Conservation (phyloP, 2,797 vertebrate genomes). For the Ctenosaura bakeri region DNA sequence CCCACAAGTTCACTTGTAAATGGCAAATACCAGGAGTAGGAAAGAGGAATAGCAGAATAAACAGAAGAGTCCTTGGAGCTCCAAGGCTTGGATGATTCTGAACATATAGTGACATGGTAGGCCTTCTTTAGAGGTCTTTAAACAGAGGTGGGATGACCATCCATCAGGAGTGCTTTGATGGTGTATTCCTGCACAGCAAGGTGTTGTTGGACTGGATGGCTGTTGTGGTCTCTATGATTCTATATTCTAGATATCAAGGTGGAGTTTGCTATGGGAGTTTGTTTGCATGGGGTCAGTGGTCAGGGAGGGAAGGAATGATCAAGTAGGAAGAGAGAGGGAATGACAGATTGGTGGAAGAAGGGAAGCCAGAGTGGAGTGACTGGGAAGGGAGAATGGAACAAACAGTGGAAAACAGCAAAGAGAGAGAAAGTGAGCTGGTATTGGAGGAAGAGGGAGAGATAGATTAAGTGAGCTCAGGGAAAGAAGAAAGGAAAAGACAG, state of each 20-base stretch:
- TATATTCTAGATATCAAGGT: no score
- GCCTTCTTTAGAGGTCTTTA: no score
- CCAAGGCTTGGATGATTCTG: neutral
- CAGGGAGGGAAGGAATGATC: neutral
- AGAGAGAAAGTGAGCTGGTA: no score
- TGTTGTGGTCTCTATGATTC: no score
- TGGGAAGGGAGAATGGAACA: no score
- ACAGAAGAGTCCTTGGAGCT: neutral
- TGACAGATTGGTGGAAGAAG: neutral
- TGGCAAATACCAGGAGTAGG: neutral
- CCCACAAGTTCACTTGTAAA: neutral
- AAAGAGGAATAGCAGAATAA: neutral
- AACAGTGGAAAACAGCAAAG: no score
- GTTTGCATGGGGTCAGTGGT: neutral
- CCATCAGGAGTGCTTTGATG: no score
- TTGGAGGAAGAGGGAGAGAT: neutral
- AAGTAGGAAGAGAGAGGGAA: neutral
- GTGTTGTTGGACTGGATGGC: no score
- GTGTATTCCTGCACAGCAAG: no score
- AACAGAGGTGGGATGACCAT: no score
- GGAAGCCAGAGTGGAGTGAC: no score
- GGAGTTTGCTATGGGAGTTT: neutral
- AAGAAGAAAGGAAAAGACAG: neutral
- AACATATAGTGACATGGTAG: neutral
- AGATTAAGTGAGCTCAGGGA: neutral